A percentile compares a stretch with the other conserved stretches of the same genome.
phyloP scores from a whole-genome alignment of 2,797 vertebrate genomes.

The Scolopax rusticola region DNA sequence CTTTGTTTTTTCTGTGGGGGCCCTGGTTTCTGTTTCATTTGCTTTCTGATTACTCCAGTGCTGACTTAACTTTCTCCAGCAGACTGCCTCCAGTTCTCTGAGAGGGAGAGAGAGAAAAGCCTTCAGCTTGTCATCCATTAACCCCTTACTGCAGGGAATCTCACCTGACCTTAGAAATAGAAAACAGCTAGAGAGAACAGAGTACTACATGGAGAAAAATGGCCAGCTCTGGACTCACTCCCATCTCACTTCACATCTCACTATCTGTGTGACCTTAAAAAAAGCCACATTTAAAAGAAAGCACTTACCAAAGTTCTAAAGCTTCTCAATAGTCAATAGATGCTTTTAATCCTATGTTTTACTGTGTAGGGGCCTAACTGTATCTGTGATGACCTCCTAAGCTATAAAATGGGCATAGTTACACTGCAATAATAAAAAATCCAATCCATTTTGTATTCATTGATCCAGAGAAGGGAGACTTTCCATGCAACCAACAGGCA shows the following conservation, averaged over 20 bases:
- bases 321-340: not conserved
- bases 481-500: not conserved
- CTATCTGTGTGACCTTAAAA: not conserved
- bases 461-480: not conserved
- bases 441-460: not conserved
- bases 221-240: not conserved
- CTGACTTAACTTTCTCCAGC: slow-evolving; percentile 62
- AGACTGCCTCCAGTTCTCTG: slow-evolving; percentile 1
- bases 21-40: slow-evolving; percentile 69
- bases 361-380: not conserved
- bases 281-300: not conserved
- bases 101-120: not conserved
- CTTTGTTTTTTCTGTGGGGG: slow-evolving; percentile 34
- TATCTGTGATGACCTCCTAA: not conserved
- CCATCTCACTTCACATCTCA: not conserved
- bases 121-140: slow-evolving; percentile 45
- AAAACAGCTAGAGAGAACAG: not conserved
- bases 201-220: not conserved
- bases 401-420: not conserved
- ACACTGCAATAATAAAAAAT: not conserved
- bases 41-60: slow-evolving; percentile 57
- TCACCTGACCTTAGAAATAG: not conserved
- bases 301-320: not conserved
- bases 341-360: not conserved
- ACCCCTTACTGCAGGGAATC: slow-evolving; percentile 38